These are phyloP conservation scores for Podotricha telesiphe DNA, from an alignment of 2,888 invertebrate species.

Conservation along the genomic window DNA sequence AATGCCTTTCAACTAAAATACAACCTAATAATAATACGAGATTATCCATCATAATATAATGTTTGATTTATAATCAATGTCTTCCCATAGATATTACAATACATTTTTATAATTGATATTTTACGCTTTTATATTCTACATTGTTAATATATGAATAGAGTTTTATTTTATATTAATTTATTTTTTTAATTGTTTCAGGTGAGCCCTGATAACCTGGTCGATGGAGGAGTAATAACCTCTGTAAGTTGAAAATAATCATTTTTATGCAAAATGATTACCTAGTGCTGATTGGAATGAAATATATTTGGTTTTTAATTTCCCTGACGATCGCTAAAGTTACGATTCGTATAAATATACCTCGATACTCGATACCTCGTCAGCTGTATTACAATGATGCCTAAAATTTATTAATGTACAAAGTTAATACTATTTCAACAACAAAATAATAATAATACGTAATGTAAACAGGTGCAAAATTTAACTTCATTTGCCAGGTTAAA, in stretches of 20 bases:
- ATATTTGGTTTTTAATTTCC: conserved; percentile 22
- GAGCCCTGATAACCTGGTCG: conserved; percentile 62
- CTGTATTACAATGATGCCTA: not conserved
- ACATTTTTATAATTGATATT: not conserved
- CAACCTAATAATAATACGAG: too few species aligned
- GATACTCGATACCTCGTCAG: not conserved
- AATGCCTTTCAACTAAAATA: not conserved
- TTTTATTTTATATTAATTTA: conserved; percentile 29
- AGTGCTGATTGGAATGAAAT: conserved; percentile 13
- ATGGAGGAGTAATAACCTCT: conserved; percentile 51
- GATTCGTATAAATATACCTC: not conserved
- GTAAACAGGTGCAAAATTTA: conserved; percentile 23
- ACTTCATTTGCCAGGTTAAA: conserved; percentile 25
- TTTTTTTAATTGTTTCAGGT: conserved; percentile 65
- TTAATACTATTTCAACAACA: conserved; percentile 10
- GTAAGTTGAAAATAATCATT: conserved; percentile 48
- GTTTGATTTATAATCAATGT: not conserved
- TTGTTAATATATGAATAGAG: not conserved
- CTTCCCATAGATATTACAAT: not conserved
- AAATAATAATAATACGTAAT: conserved; percentile 10
- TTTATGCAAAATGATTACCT: conserved; percentile 37
- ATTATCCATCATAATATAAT: too few species aligned
- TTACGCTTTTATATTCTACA: not conserved
- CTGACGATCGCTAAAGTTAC: not conserved
- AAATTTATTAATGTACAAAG: not conserved